These are phyloP conservation scores for Ciconia boyciana DNA, from an alignment of 2,113 vertebrate genomes.

Conservation along the genomic window DNA sequence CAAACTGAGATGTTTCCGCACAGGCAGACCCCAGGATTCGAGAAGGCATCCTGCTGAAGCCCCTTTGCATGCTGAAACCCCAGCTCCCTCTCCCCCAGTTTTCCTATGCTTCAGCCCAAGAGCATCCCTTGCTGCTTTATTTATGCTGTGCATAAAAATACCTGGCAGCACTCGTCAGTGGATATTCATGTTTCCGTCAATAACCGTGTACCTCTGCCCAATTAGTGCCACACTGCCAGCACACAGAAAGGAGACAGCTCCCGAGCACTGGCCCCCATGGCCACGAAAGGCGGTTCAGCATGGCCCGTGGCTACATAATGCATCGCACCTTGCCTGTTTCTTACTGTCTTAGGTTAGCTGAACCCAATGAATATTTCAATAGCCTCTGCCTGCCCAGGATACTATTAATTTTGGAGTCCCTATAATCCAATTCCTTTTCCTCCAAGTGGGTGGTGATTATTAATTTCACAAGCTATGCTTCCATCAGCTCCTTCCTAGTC, in stretches of 20 bases:
- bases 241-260: accelerated
- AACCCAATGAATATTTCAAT: constrained; percentile 53
- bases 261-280: neutral
- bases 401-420: constrained; percentile 58
- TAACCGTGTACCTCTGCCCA: neutral
- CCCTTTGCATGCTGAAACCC: neutral
- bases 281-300: neutral
- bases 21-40: neutral
- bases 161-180: neutral
- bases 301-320: neutral
- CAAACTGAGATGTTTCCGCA: neutral
- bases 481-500: constrained; percentile 40
- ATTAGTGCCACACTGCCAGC: neutral
- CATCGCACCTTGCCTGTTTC: neutral
- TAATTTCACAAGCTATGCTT: constrained; percentile 63
- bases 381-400: constrained; percentile 33
- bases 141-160: neutral
- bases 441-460: constrained; percentile 64
- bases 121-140: neutral
- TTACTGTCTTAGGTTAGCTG: neutral
- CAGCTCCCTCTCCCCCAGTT: neutral
- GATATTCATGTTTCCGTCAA: neutral
- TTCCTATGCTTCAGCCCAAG: neutral
- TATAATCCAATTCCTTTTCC: constrained; percentile 59
- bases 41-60: neutral